phyloP scores from a whole-genome alignment of 2,113 vertebrate genomes.

The Macaca fascicularis region T2T-MFA8v1.1 NC_088377.1:194787001-194787500 shows the following conservation, averaged over 20 bases:
- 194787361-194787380: neutral
- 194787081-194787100: neutral
- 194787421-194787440: no score
- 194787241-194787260: fast-evolving
- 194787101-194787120: neutral
- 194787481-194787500: no score
- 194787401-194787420: no score
- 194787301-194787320: fast-evolving
- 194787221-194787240: fast-evolving
- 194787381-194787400: neutral
- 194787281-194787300: fast-evolving
- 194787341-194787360: neutral
- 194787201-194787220: neutral
- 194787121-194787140: neutral
- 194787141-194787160: fast-evolving
- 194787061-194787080: neutral
- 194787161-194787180: neutral
- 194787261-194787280: fast-evolving
- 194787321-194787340: fast-evolving
- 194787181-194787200: neutral
- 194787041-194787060: neutral
- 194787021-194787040: neutral
- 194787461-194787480: no score
- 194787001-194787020: neutral
- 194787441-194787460: no score